Percentiles rank a stretch among this genome's conserved stretches.
Conservation (phyloP, 1,140 invertebrate species). For the Anastrepha ludens region DNA sequence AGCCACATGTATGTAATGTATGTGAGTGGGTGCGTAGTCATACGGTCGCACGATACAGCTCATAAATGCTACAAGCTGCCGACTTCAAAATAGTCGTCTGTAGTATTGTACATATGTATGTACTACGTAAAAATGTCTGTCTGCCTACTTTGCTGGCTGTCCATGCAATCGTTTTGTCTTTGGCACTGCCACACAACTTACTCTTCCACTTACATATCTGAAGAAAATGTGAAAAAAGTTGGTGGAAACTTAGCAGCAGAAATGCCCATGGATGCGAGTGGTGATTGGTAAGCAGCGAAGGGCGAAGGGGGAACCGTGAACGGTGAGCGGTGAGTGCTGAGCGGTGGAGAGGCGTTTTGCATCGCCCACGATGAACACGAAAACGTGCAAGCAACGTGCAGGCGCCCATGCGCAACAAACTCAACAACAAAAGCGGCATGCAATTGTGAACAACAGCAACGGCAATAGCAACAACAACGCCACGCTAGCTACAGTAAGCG, state of each 20-base stretch:
- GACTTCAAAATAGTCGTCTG: slow-evolving; percentile 5
- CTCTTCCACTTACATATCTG: neutral
- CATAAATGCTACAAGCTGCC: slow-evolving; percentile 43
- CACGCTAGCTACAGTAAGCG: slow-evolving; percentile 30
- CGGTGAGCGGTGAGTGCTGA: neutral
- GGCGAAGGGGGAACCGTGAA: neutral
- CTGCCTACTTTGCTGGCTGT: neutral
- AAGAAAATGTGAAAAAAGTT: neutral
- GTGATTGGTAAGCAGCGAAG: neutral
- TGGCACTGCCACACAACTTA: slow-evolving; percentile 37
- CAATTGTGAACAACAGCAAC: slow-evolving; percentile 47
- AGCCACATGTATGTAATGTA: neutral
- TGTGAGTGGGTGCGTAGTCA: slow-evolving; percentile 18
- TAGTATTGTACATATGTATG: neutral
- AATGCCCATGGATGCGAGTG: neutral
- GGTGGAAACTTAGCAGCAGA: neutral
- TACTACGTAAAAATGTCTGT: neutral
- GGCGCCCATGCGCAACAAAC: slow-evolving; percentile 60
- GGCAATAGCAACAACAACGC: slow-evolving; percentile 49
- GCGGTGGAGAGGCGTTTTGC: slow-evolving; percentile 21
- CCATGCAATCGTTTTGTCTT: slow-evolving; percentile 35
- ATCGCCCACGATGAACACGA: slow-evolving; percentile 70
- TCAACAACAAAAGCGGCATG: slow-evolving; percentile 25
- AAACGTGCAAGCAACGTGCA: slow-evolving; percentile 63
- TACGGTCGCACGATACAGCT: neutral